Percentiles rank a stretch among this genome's conserved stretches.
Evolutionary conservation across 2,888 invertebrate genomes (phyloP).

Genomic region (Dicranocentrus wangi): DNA sequence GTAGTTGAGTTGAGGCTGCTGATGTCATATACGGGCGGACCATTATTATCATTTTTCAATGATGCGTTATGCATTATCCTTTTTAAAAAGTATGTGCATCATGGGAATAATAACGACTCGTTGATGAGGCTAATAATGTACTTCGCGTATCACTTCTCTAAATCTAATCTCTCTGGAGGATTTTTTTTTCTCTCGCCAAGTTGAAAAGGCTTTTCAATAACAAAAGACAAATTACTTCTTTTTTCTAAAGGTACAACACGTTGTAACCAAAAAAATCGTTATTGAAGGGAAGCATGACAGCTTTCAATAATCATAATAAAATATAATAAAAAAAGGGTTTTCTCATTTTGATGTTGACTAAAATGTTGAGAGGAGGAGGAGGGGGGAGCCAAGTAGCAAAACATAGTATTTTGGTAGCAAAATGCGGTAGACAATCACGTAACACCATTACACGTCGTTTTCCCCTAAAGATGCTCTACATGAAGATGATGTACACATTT

Average conservation of each 20-base stretch:
- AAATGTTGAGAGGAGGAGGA: no score
- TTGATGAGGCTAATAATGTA: constrained; percentile 11
- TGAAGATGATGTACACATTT: background rate
- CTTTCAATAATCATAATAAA: constrained; percentile 17
- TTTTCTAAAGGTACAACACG: no score
- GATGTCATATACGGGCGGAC: background rate
- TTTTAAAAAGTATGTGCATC: background rate
- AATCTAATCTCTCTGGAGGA: background rate
- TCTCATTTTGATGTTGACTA: background rate
- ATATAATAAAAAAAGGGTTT: constrained; percentile 7
- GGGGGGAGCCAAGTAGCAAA: no score
- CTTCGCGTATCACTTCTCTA: background rate
- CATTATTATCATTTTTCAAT: constrained; percentile 15
- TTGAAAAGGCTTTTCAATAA: background rate
- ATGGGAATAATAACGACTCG: background rate
- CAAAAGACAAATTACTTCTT: constrained; percentile 21
- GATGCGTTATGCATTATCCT: background rate
- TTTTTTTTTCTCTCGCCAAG: background rate
- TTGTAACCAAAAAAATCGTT: constrained; percentile 7
- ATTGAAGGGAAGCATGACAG: constrained; percentile 21
- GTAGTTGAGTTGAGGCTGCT: no score
- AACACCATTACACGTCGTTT: background rate
- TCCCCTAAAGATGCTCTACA: constrained; percentile 9
- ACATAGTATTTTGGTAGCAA: constrained; percentile 1
- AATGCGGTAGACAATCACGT: background rate